These are phyloP conservation scores for Todus mexicanus DNA, from an alignment of 2,797 vertebrate genomes.

Conservation along the genomic window DNA sequence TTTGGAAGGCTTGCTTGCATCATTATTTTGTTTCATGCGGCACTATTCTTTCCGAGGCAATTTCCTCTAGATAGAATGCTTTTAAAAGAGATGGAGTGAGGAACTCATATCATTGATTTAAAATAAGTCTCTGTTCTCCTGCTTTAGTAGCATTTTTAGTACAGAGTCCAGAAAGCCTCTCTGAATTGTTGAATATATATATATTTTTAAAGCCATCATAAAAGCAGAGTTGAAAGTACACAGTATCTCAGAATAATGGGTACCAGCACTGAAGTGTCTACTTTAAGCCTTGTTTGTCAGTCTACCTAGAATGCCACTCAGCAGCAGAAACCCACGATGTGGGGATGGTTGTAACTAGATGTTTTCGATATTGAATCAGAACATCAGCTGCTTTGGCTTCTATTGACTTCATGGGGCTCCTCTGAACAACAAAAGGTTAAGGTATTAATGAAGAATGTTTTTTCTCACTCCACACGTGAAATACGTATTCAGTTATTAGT, in stretches of 20 bases:
- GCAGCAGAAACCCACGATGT: neutral
- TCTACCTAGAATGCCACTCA: neutral
- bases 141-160: neutral
- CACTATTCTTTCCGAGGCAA: neutral
- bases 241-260: neutral
- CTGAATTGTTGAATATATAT: neutral
- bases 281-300: neutral
- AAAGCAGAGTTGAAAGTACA: neutral
- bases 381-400: neutral
- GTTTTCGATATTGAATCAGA: neutral
- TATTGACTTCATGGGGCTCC: neutral
- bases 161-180: neutral
- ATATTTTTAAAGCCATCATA: neutral
- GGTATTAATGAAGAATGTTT: neutral
- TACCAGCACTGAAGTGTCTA: neutral
- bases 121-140: neutral
- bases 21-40: neutral
- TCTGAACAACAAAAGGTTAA: neutral
- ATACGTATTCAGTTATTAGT: neutral
- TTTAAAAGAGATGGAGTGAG: neutral
- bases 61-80: neutral
- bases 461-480: neutral
- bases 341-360: neutral
- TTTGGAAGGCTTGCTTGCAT: neutral
- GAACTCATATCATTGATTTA: neutral